Base-by-base conservation (phyloP, 2,113 vertebrate genomes). In the Catagonus wagneri region DNA sequence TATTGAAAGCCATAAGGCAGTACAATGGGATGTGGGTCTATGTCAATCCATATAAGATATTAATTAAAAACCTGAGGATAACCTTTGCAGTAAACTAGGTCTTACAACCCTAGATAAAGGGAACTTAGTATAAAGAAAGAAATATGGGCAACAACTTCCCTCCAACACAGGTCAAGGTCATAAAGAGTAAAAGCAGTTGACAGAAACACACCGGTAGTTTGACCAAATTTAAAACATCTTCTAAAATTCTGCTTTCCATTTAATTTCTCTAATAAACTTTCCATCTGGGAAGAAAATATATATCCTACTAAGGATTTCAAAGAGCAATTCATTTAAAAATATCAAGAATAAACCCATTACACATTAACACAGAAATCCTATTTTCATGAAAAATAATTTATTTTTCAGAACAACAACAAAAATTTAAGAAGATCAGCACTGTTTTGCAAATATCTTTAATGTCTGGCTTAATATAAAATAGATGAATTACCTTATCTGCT, bases 231-330 rank as follows among this genome's bases (percentile, higher is more conserved):
- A 36, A 83, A 83, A 61, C 44, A 19, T 60, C 34, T 44, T 88
- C 12, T 83, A 92, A n/a, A 32, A 83, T 25, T 92, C 68, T 66
- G 54, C 11, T 81, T 83, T 81, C 32, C n/a, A 25, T 52, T 83
- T 76, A 2, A 89, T 58, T 83, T 83, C 20, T 65, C 61, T 93
- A 93, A 93, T 54, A 83, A 92, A 76, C 25, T 61, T 75, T 83
- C 3, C 54, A 90, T n/a, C 36, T 68, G 19, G 74, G 36, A 91
- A 95, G 66, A 92, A 81, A 92, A 92, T 66, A 22, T 88, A 58
- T 95, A 80, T 78, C 32, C 5, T 65, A 68, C 44, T 81, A 81
- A 68, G 36, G 50, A 75, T 32, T 32, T 32, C 3, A 95, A 75
- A 60, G 68, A 92, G 32, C 15, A 56, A 92, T 52, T 60, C 44